phyloP scores from a whole-genome alignment of 2,113 vertebrate genomes.

The Oncorhynchus nerka region DNA sequence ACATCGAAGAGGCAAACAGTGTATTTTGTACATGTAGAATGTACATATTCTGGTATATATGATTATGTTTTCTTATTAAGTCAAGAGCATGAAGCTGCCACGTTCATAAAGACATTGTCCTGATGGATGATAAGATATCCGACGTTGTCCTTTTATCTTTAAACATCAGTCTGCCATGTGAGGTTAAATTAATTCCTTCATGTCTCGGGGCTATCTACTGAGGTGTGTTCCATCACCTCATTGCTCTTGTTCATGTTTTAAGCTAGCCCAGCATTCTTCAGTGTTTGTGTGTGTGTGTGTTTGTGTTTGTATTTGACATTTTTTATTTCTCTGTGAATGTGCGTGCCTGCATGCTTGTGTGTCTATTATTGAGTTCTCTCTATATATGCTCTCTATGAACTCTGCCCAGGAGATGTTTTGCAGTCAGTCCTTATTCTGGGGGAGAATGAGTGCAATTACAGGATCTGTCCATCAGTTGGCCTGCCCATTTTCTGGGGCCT shows the following conservation, averaged over 20 bases:
- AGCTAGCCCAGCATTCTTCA: not conserved
- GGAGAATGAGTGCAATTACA: conserved; percentile 23
- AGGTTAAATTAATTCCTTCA: too few relatives aligned
- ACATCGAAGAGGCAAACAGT: too few relatives aligned
- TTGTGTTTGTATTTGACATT: not conserved
- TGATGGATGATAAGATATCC: too few relatives aligned
- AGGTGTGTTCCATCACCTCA: not conserved
- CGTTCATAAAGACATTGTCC: too few relatives aligned
- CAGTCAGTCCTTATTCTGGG: not conserved
- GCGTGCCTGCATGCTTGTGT: not conserved
- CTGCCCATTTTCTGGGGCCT: not conserved
- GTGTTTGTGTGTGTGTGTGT: not conserved
- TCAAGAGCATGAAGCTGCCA: too few relatives aligned
- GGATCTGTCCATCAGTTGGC: conserved; percentile 14
- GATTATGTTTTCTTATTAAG: too few relatives aligned
- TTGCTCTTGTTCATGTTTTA: not conserved
- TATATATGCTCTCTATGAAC: not conserved
- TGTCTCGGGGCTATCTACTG: too few relatives aligned
- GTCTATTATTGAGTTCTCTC: not conserved
- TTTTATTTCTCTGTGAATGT: not conserved
- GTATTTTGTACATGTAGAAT: too few relatives aligned
- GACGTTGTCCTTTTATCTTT: too few relatives aligned
- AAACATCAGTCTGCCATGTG: too few relatives aligned
- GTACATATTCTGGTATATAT: too few relatives aligned
- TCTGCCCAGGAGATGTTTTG: not conserved